Conservation (phyloP, 2,888 invertebrate genomes). For the Thecophora atra region DNA sequence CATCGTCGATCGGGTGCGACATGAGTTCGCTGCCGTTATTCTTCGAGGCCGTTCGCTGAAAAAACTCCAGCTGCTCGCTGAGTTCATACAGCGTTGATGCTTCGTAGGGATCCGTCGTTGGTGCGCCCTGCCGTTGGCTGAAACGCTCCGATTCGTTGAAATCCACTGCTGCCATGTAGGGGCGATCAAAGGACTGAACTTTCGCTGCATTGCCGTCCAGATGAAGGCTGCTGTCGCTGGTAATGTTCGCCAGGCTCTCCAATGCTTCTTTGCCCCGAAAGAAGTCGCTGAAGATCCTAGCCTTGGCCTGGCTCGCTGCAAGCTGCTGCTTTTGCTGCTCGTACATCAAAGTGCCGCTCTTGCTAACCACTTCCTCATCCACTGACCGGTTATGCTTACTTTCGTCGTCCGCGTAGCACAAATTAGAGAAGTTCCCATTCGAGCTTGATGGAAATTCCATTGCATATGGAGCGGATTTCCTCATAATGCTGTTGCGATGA, state of each 20-base stretch:
- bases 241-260: constrained; percentile 43
- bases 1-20: constrained; percentile 58
- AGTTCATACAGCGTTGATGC: constrained; percentile 41
- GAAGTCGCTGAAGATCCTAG: constrained; percentile 54
- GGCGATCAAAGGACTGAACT: constrained; percentile 31
- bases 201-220: constrained; percentile 25
- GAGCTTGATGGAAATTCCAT: background rate
- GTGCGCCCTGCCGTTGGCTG: background rate
- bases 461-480: constrained; percentile 1
- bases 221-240: background rate
- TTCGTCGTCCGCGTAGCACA: background rate
- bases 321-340: constrained; percentile 53
- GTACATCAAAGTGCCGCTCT: constrained; percentile 52
- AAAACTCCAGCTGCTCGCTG: constrained; percentile 55
- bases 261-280: constrained; percentile 48
- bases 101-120: background rate
- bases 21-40: constrained; percentile 48
- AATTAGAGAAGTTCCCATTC: background rate
- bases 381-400: background rate
- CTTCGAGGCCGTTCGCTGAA: constrained; percentile 60
- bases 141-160: background rate
- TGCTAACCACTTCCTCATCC: constrained; percentile 48
- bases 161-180: background rate
- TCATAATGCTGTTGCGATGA: constrained; percentile 22
- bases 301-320: constrained; percentile 54